Evolutionary conservation across 2,797 vertebrate species (phyloP).

Genomic region (Acipenser oxyrinchus): DNA sequence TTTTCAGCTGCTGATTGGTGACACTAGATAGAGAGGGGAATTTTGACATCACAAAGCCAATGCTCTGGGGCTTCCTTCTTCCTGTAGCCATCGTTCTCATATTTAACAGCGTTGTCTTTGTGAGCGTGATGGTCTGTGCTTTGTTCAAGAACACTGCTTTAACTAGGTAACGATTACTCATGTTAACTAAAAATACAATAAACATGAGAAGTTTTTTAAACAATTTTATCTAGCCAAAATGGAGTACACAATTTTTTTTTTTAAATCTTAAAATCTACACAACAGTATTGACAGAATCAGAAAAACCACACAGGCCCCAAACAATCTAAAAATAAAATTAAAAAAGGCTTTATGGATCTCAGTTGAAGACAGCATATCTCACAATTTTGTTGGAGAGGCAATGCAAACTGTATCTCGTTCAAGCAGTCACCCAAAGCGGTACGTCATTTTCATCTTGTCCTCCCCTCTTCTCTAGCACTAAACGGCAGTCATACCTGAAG

Average conservation of each 20-base stretch:
- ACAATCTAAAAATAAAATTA: not conserved
- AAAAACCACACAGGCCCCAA: not conserved
- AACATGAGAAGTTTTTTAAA: not conserved
- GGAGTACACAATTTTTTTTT: too few relatives aligned
- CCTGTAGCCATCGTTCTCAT: constrained; percentile 49
- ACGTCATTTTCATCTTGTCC: not conserved
- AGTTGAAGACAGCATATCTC: too few relatives aligned
- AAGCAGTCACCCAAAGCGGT: not conserved
- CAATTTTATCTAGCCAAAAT: not conserved
- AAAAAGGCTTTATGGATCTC: not conserved
- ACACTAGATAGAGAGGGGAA: constrained; percentile 23
- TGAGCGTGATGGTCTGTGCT: constrained; percentile 33
- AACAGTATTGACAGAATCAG: not conserved
- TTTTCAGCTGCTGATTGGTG: constrained; percentile 61
- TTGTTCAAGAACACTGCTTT: constrained; percentile 37
- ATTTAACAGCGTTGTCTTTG: constrained; percentile 42
- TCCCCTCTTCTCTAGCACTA: constrained; percentile 36
- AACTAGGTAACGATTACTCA: constrained; percentile 43
- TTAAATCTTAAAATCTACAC: not conserved
- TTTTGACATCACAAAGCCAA: constrained; percentile 40
- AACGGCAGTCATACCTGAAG: constrained; percentile 30
- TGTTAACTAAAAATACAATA: not conserved
- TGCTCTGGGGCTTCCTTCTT: constrained; percentile 57
- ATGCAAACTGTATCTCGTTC: not conserved
- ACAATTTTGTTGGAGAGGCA: too few relatives aligned